Conservation (phyloP, 2,888 invertebrate genomes). For the Eulithis testata region DNA sequence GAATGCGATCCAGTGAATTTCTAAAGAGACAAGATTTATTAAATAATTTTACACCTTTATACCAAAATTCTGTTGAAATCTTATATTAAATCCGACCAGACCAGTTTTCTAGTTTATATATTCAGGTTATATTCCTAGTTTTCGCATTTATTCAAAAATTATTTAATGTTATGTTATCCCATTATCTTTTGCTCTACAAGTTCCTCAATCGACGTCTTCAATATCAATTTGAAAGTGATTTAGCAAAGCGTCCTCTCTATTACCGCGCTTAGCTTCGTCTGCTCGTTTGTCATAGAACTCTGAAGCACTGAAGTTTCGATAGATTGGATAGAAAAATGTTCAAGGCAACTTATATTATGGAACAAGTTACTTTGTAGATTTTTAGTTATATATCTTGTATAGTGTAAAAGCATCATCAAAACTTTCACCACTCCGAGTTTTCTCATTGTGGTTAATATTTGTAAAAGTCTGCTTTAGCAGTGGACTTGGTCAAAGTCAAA, state of each 20-base stretch:
- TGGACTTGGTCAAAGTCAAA: too few species aligned
- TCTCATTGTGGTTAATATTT: too few species aligned
- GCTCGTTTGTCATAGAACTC: slow-evolving; percentile 31
- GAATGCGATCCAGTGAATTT: slow-evolving; percentile 20
- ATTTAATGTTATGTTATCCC: neutral
- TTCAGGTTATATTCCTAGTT: too few species aligned
- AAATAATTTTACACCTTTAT: too few species aligned
- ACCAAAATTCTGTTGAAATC: too few species aligned
- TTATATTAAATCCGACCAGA: too few species aligned
- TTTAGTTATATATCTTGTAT: too few species aligned
- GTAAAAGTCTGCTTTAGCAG: too few species aligned
- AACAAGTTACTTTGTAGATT: too few species aligned
- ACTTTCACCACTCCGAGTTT: too few species aligned
- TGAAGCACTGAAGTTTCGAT: slow-evolving; percentile 30
- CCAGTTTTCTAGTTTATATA: too few species aligned
- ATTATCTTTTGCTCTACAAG: neutral
- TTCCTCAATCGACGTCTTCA: slow-evolving; percentile 17
- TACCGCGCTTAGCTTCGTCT: slow-evolving; percentile 20
- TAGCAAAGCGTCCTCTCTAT: slow-evolving; percentile 26
- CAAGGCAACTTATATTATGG: slow-evolving; percentile 9
- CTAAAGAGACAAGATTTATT: slow-evolving; percentile 15
- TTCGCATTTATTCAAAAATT: neutral
- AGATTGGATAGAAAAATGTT: slow-evolving; percentile 37
- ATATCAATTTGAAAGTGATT: slow-evolving; percentile 28
- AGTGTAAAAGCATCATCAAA: too few species aligned